These are phyloP conservation scores for Silurus glanis DNA, from an alignment of 2,113 vertebrate species.

Conservation along the genomic window DNA sequence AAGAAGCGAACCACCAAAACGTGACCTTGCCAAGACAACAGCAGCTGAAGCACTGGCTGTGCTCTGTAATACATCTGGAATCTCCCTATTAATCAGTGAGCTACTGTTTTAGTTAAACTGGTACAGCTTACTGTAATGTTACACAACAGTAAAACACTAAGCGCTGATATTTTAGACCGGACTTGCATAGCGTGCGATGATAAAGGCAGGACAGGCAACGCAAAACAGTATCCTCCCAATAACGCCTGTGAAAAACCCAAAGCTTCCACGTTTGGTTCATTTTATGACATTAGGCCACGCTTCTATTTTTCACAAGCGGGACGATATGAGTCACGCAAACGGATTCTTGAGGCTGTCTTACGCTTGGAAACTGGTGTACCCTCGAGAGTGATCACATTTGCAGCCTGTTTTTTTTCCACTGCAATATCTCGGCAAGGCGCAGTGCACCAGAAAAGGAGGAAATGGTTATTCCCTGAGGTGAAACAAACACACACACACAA, in stretches of 20 bases:
- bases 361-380: neutral
- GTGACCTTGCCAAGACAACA: neutral
- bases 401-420: slow-evolving; percentile 18
- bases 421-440: slow-evolving; percentile 19
- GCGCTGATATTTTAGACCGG: neutral
- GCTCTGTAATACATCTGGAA: neutral
- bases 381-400: neutral
- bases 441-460: slow-evolving; percentile 53
- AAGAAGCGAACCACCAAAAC: slow-evolving; percentile 1
- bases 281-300: neutral
- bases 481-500: slow-evolving; percentile 41
- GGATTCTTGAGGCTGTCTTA: neutral
- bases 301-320: slow-evolving; percentile 23
- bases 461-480: slow-evolving; percentile 58
- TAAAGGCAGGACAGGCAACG: neutral
- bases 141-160: neutral
- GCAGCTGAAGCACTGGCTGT: neutral
- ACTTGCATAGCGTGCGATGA: neutral
- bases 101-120: neutral
- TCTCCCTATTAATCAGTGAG: neutral
- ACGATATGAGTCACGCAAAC: slow-evolving; percentile 22
- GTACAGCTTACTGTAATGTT: neutral
- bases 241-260: neutral
- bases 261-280: neutral
- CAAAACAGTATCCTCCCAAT: neutral